Conservation (phyloP, 2,888 invertebrate species). For the Harmothoe impar region DNA sequence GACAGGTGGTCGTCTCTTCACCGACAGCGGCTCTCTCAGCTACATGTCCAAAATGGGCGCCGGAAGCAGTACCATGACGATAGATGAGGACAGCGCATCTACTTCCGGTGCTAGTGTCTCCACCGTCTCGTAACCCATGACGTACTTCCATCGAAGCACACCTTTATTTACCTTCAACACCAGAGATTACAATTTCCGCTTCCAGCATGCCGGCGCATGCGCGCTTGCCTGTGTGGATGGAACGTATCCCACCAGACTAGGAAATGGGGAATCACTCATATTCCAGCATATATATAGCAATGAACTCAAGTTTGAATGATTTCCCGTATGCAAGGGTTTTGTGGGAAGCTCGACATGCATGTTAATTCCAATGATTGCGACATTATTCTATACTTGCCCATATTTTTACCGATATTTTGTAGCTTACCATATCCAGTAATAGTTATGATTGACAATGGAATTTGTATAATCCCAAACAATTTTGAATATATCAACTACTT, state of each 20-base stretch:
- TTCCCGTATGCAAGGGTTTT: background rate
- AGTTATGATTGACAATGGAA: background rate
- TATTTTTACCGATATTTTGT: background rate
- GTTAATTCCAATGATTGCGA: background rate
- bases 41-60: slow-evolving; percentile 39
- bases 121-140: slow-evolving; percentile 8
- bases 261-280: no score
- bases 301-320: no score
- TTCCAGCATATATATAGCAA: no score
- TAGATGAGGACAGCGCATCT: slow-evolving; percentile 28
- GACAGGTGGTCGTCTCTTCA: slow-evolving; percentile 24
- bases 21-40: slow-evolving; percentile 45
- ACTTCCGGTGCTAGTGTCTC: slow-evolving; percentile 12
- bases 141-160: no score
- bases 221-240: no score
- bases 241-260: no score
- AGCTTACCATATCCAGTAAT: background rate
- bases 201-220: no score
- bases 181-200: background rate
- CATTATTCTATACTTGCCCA: background rate
- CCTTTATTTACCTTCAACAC: no score
- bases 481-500: background rate
- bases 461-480: background rate
- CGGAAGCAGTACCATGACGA: background rate
- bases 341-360: background rate